Base-by-base conservation (phyloP, 2,797 vertebrate species). In the Phrynocephalus vlangalii region DNA sequence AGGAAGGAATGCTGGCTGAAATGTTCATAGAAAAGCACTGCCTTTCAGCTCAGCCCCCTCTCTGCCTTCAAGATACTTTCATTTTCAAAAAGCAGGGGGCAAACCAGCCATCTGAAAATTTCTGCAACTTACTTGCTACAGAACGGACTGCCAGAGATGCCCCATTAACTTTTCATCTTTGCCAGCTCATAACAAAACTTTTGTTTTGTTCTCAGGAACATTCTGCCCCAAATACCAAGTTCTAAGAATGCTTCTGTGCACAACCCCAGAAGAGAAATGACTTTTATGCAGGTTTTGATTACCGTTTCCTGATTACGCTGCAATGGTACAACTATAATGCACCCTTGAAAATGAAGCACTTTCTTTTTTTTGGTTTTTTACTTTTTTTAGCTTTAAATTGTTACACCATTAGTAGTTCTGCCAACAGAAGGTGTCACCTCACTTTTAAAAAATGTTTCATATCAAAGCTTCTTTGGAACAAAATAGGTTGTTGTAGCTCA, bases 181-280 rank as follows among this genome's bases (percentile, higher is more conserved):
- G 38, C 63, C 26, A 85, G 77, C 82, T 76, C 26, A 82, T 86
- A 71, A 86, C 38, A 56, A 77, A 66, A 73, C 56, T 80, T 83
- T 76, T 78, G 71, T 88, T 80, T 75, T 73, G 77, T 78, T 86
- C 80, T 89, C 68, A 48, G 71, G 73, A 86, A 89, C 84, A 79
- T 83, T 86, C 38, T 82, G 75, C 76, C 50, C 73, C 81, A 86
- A 68, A 89, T 86, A 86, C 33, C 79, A 89, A 16, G 79, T 72
- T 79, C 83, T 76, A 67, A 68, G 44, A 76, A 79, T 76, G 70
- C 84, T 84, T 81, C 71, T 56, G 38, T 83, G 50, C 16, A 75
- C 28, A 82, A 82, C 56, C 63, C 15, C 48, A 48, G 38, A 79
- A 87, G 73, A 87, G 60, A 44, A 87, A 78, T 67, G 26, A 80